A percentile compares a stretch with the other conserved stretches of the same genome.
Conservation (phyloP, 2,888 invertebrate species). For the Drosophila melanosoma region DNA sequence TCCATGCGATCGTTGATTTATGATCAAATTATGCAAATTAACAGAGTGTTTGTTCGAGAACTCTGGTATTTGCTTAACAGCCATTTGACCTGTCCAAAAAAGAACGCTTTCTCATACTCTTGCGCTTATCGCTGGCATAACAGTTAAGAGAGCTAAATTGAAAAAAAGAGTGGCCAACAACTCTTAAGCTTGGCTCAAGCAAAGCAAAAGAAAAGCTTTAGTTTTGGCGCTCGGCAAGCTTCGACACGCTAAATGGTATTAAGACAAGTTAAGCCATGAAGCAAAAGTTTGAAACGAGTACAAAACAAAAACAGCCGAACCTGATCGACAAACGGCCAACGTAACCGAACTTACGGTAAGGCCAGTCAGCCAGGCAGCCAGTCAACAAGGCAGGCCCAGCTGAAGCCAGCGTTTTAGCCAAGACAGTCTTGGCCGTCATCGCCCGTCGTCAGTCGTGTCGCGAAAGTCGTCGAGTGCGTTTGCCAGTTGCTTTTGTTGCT, state of each 20-base stretch:
- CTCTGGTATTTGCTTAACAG: constrained; percentile 37
- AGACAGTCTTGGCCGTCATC: constrained; percentile 59
- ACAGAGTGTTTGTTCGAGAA: constrained; percentile 28
- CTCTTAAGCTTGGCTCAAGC: constrained; percentile 32
- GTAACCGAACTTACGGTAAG: constrained; percentile 80
- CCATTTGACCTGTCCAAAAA: constrained; percentile 34
- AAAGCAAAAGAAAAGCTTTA: constrained; percentile 34
- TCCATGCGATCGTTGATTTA: constrained; percentile 55
- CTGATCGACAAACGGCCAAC: constrained; percentile 64
- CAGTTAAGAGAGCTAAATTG: constrained; percentile 36
- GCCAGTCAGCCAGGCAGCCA: constrained; percentile 39
- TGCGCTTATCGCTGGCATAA: constrained; percentile 4
- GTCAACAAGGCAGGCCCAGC: constrained; percentile 24
- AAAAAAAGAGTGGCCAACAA: constrained; percentile 1
- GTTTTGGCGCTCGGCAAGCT: constrained; percentile 61
- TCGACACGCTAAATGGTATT: constrained; percentile 65
- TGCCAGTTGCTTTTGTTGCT: constrained; percentile 69
- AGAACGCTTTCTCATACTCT: constrained; percentile 2
- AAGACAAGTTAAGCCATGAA: constrained; percentile 78
- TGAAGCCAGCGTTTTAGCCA: constrained; percentile 33
- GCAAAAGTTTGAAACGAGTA: constrained; percentile 51
- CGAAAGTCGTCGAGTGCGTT: constrained; percentile 85
- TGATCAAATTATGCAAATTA: constrained; percentile 64
- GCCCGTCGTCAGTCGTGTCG: constrained; percentile 84
- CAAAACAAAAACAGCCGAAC: constrained; percentile 48